phyloP scores from a whole-genome alignment of 2,888 invertebrate genomes.

The Holacanthella duospinosa region DNA sequence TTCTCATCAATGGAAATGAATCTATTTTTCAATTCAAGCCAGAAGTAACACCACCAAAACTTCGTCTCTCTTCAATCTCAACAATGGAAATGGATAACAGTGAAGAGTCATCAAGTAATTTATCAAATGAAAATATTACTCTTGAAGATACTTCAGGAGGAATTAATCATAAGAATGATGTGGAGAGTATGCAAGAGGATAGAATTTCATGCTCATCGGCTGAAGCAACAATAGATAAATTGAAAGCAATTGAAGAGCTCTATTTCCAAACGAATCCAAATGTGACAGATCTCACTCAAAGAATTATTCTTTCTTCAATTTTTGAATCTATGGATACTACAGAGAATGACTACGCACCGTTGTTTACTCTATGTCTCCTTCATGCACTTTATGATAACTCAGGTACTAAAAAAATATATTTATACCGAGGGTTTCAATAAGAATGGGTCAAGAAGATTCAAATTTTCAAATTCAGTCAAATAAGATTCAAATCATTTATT shows the following conservation, averaged over 20 bases:
- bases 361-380: slow-evolving; percentile 81
- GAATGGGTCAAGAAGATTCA: neutral
- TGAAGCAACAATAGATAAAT: neutral
- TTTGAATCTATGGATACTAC: slow-evolving; percentile 73
- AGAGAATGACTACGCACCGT: slow-evolving; percentile 87
- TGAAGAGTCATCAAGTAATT: neutral
- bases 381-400: slow-evolving; percentile 88
- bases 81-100: neutral
- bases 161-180: neutral
- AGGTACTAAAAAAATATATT: too few relatives aligned
- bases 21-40: slow-evolving; percentile 22
- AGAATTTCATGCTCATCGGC: neutral
- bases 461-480: too few relatives aligned
- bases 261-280: neutral
- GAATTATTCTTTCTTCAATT: slow-evolving; percentile 81
- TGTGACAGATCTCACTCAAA: slow-evolving; percentile 36
- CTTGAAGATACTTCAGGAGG: neutral
- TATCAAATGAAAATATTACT: neutral
- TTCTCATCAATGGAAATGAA: slow-evolving; percentile 70
- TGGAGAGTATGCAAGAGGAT: neutral
- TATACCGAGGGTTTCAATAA: neutral
- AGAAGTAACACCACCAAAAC: slow-evolving; percentile 6
- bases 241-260: neutral
- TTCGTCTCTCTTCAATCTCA: neutral
- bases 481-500: neutral